A percentile compares a stretch with the other conserved stretches of the same genome.
These are phyloP conservation scores for Nemoura dubitans DNA, from an alignment of 2,888 invertebrate genomes.

Conservation along the genomic window DNA sequence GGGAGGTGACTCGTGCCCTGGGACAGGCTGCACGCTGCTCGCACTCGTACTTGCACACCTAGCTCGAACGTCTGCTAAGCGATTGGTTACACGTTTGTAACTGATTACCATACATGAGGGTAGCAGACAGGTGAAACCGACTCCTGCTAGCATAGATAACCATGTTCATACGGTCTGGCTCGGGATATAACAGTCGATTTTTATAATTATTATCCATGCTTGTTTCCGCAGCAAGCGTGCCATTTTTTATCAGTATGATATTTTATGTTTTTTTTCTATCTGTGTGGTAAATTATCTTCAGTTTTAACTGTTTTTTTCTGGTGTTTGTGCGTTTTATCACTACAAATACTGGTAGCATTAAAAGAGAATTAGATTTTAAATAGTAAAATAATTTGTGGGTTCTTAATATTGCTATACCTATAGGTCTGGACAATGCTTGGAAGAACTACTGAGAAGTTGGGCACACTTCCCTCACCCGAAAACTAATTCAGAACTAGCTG, in stretches of 20 bases:
- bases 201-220: constrained; percentile 22
- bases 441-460: neutral
- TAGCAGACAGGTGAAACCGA: constrained; percentile 19
- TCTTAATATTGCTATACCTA: neutral
- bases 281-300: neutral
- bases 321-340: neutral
- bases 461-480: neutral
- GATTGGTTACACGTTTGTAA: neutral
- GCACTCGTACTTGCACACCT: neutral
- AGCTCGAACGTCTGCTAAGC: neutral
- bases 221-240: neutral
- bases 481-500: neutral
- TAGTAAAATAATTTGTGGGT: neutral
- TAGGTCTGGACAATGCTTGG: neutral
- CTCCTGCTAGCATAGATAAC: neutral
- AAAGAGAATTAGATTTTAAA: neutral
- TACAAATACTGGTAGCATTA: constrained; percentile 27
- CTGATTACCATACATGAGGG: constrained; percentile 33
- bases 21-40: neutral
- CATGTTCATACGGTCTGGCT: neutral
- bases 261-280: neutral
- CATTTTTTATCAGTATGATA: constrained; percentile 15
- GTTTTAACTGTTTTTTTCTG: neutral
- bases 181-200: neutral
- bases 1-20: neutral